Evolutionary conservation across 2,113 vertebrate species (phyloP), one percentile per base, ranked within the genome.

Genomic region (Struthidea cinerea): DNA sequence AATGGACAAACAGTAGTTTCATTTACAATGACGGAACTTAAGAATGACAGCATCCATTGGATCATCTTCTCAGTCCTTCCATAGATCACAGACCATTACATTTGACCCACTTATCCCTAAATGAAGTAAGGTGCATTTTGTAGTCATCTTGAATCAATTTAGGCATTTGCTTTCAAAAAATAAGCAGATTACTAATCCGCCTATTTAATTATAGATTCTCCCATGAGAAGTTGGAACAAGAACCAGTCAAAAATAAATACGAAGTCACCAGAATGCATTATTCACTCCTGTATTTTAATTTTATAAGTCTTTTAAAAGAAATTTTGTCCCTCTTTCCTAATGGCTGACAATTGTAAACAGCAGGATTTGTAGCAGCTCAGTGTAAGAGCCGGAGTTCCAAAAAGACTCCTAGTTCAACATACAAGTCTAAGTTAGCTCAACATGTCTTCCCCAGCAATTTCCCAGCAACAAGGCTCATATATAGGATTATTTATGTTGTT

Each of bases 191-290:
- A 75, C 37, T 75, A 69, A 90, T 75, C 57, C 28, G 41, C 63
- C 59, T 83, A 74, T 87, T 94, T 92, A 81, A 90, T 94, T 89
- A 90, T 35, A 89, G 56, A 84, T 77, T 90, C 32, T 81, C 57
- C n/a, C n/a, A 53, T 44, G 39, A 89, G 79, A 82, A 71, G 3
- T 8, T 60, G n/a, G 37, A 95, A 78, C 28, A 81, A 92, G 35
- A 86, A 59, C 18, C 50, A 64, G 52, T 74, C 44, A 89, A 93
- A 96, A 94, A 67, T 32, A 84, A 88, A n/a, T 50, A 18, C 82
- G 41, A 89, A 53, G n/a, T 87, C 60, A 84, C 28, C 35, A 75
- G 53, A 75, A 87, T 52, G 10, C 4, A 9, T 83, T 56, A 80
- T 75, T 94, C 35, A 16, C 61, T 93, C 35, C 42, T 30, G 13